Evolutionary conservation across 2,113 vertebrate genomes (phyloP), one percentile per base, ranked within the genome.

Genomic region (Lampris megalopsis): DNA sequence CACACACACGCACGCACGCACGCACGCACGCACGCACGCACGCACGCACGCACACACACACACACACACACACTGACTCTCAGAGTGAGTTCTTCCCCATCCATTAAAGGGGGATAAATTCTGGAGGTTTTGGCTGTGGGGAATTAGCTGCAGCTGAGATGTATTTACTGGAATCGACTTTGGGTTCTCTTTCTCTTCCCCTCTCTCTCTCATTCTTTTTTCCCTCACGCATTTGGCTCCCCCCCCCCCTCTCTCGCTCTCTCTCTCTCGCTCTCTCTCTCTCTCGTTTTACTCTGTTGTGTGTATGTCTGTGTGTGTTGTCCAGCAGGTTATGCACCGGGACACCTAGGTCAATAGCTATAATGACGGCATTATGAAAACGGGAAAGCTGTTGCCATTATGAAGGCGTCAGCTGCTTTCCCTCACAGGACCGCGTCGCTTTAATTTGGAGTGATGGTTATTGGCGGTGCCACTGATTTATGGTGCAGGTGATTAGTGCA

Each of bases 161-260:
- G 81, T 91, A 91, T 91, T 89, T 86, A 84, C 88, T 85, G 80
- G 70, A 84, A 85, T 78, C 84, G 84, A 91, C 81, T 87, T 87
- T 80, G 56, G 56, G 4, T 69, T 80, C 86, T 73, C 73, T 77
- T 68, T 73, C 72, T 73, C 3, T n/a, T 42, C 48, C 77, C 43
- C 71, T 53, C 64, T 71, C 35, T 81, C 57, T 71, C 71, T 71
- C 62, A 78, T 52, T 53, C 64, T 6, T 13, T 54, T 49, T 24
- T 42, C 1, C 38, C 13, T 40, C 40, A 41, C 1, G 24, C 24
- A 24, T 24, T 24, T 24, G 24, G 24, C 58, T 1, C 9, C 43
- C 37, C 24, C 70, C 5, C 47, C 24, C n/a, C 58, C 41, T 61
- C 47, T 59, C 64, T 62, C 13, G 3, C 36, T 43, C 54, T 6